Percentiles rank a stretch among this genome's conserved stretches.
These are phyloP conservation scores for Himantopus leucocephalus DNA, from an alignment of 2,113 vertebrate species.

Conservation along the genomic window DNA sequence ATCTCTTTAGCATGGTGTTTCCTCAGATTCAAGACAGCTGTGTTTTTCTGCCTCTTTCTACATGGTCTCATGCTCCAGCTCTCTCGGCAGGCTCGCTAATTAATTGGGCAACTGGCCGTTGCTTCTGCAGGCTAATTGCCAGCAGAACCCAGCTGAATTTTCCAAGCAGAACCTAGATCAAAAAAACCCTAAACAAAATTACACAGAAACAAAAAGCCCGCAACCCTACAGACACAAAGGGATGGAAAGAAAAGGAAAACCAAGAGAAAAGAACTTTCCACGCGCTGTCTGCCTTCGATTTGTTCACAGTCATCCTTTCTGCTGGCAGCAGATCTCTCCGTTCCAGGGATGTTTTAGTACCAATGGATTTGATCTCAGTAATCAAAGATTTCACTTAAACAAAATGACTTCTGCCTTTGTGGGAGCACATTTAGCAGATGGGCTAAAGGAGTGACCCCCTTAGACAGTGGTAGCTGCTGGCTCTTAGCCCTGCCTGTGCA, in stretches of 20 bases:
- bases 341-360: not conserved
- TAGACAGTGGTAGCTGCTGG: not conserved
- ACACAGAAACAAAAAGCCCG: not conserved
- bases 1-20: not conserved
- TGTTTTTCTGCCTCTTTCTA: not conserved
- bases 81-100: not conserved
- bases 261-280: not conserved
- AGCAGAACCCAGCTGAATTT: not conserved
- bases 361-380: not conserved
- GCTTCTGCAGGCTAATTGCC: not conserved
- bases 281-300: not conserved
- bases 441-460: not conserved
- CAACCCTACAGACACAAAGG: not conserved
- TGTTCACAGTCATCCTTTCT: not conserved
- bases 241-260: not conserved
- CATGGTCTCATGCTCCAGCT: not conserved
- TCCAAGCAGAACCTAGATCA: not conserved
- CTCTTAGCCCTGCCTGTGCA: not conserved
- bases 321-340: not conserved
- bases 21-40: not conserved
- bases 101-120: not conserved
- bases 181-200: not conserved
- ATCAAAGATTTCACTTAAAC: not conserved
- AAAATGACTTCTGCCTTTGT: not conserved
- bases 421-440: not conserved